Evolutionary conservation across 1,140 invertebrate species (phyloP), one percentile per base, ranked within the genome.

Genomic region (Chrysomallon squamiferum): DNA sequence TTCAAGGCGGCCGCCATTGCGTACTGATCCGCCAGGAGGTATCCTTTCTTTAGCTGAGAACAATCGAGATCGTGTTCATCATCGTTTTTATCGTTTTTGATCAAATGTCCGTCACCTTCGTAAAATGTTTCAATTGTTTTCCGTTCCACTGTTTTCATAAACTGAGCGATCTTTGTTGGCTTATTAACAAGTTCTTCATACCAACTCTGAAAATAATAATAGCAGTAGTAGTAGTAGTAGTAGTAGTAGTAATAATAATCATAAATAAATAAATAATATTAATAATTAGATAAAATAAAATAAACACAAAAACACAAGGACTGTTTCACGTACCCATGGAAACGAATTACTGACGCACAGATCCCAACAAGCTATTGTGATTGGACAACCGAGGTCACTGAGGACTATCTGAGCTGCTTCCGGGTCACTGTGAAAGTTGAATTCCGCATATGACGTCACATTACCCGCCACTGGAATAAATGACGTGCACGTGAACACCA

Each of bases 321-420:
- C n/a, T n/a, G n/a, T n/a, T n/a, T 6, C 2, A 59, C 58, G 7
- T 43, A 59, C 58, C 58, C 58, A 59, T 38, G 58, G 25, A 38
- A 59, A 43, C 13, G 29, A 43, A 11, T 27, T 15, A n/a, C 41
- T 35, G 3, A 59, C 18, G 41, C 58, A 59, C n/a, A 59, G 58
- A 22, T 59, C 58, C 58, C 58, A 59, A 59, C 58, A 59, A 20
- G 35, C 27, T 15, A 59, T 5, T 7, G 58, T 59, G 15, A 59
- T 59, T 7, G 58, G 58, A 22, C 58, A 59, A 13, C 58, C 58
- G 20, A 59, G 35, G 86, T 95, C 94, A 79, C 95, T 94, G 6
- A 97, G 90, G n/a, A 92, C 93, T 15, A 96, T 91, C 35, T 90
- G 86, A 0, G 90, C 92, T 29, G 92, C 91, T 85, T 94, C 92